These are phyloP conservation scores for Pseudoips prasinana DNA, from an alignment of 2,888 invertebrate genomes.

Conservation along the genomic window DNA sequence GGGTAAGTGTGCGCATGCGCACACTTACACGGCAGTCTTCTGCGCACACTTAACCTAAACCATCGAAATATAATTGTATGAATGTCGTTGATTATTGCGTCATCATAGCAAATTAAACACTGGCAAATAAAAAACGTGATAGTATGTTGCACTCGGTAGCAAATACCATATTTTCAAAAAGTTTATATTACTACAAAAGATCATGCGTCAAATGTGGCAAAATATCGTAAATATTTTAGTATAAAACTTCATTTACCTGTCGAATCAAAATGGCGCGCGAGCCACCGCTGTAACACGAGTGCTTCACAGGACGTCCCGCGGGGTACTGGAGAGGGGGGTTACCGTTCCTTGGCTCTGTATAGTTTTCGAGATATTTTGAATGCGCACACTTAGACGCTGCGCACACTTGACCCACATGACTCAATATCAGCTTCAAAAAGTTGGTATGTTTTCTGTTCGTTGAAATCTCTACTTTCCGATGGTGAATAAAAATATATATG, in stretches of 20 bases:
- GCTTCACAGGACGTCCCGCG: not conserved
- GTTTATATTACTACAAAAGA: not conserved
- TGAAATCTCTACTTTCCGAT: too few relatives aligned
- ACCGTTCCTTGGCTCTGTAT: not conserved
- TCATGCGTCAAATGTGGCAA: not conserved
- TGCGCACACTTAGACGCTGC: conserved; percentile 7
- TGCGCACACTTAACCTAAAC: not conserved
- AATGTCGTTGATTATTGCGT: not conserved
- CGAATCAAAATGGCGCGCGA: not conserved
- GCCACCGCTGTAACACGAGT: not conserved
- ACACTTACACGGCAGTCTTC: conserved; percentile 10
- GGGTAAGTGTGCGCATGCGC: conserved; percentile 15
- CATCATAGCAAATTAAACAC: not conserved
- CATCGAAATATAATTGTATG: not conserved
- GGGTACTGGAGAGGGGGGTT: conserved; percentile 8
- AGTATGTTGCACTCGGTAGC: not conserved
- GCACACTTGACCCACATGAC: conserved; percentile 5
- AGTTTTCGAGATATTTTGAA: not conserved
- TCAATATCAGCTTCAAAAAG: too few relatives aligned
- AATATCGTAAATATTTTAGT: not conserved
- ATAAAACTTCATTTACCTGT: not conserved
- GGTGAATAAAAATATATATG: too few relatives aligned
- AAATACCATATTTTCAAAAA: not conserved
- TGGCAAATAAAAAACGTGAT: not conserved
- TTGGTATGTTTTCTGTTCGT: too few relatives aligned